These are phyloP conservation scores for Dioctria rufipes DNA, from an alignment of 2,888 invertebrate genomes.

Conservation along the genomic window DNA sequence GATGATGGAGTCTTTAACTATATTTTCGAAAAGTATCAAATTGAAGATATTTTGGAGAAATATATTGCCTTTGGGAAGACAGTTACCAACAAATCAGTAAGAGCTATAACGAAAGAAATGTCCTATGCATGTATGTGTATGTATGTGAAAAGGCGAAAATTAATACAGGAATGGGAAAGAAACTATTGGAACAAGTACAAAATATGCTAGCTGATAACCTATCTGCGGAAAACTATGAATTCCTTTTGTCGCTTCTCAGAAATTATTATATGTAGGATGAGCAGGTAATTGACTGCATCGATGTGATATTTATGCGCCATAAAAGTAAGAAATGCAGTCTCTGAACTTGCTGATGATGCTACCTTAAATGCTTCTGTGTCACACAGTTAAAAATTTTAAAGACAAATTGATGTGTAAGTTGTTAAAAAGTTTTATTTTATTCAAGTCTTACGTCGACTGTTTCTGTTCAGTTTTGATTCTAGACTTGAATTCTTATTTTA, in stretches of 20 bases:
- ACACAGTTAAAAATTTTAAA: neutral
- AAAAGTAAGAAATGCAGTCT: neutral
- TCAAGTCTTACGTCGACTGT: neutral
- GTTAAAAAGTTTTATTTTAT: neutral
- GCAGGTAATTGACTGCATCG: constrained; percentile 63
- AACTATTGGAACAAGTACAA: constrained; percentile 62
- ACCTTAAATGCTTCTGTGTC: neutral
- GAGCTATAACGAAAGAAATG: constrained; percentile 65
- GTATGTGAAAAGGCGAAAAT: constrained; percentile 68
- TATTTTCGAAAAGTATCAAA: constrained; percentile 63
- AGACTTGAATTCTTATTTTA: too few species aligned
- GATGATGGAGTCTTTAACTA: constrained; percentile 63
- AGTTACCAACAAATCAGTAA: constrained; percentile 61
- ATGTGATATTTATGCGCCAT: constrained; percentile 6
- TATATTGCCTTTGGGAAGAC: constrained; percentile 63
- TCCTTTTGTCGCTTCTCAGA: constrained; percentile 64
- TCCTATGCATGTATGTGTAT: constrained; percentile 67
- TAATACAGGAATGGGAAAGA: constrained; percentile 65
- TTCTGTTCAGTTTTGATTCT: too few species aligned
- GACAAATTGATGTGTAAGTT: too few species aligned
- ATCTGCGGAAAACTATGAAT: constrained; percentile 64
- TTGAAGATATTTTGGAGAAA: constrained; percentile 66
- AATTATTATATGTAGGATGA: constrained; percentile 64
- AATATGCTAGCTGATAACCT: constrained; percentile 61
- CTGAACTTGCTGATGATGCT: neutral